Evolutionary conservation across 2,888 invertebrate genomes (phyloP).

Genomic region (Ashinkailepas kermadecensis): DNA sequence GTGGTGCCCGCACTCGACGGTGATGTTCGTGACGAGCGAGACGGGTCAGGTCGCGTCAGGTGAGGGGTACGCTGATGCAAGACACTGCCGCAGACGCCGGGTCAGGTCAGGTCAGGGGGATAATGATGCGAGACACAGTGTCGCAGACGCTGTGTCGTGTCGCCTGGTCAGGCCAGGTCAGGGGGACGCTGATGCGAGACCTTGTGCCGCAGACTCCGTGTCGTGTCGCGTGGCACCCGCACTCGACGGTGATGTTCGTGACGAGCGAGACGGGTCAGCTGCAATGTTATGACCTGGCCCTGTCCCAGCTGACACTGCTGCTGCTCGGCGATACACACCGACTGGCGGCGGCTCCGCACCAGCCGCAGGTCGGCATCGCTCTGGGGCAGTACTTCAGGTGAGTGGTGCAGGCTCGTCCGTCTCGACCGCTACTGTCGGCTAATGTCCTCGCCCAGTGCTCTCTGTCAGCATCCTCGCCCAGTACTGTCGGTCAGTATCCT

Average conservation of each 20-base stretch:
- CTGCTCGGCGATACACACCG: conserved; percentile 44
- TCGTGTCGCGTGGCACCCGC: conserved; percentile 61
- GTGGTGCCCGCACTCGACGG: conserved; percentile 64
- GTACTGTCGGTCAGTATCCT: too few species aligned
- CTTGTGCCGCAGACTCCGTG: conserved; percentile 51
- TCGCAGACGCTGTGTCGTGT: too few species aligned
- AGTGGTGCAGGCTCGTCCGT: not conserved
- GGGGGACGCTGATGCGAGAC: conserved; percentile 24
- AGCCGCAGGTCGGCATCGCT: not conserved
- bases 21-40: conserved; percentile 61
- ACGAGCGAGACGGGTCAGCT: conserved; percentile 64
- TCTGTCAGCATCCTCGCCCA: too few species aligned
- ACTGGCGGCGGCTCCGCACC: conserved; percentile 25
- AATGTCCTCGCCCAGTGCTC: too few species aligned
- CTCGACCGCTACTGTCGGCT: too few species aligned
- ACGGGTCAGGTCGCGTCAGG: too few species aligned
- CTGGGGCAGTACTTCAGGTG: conserved; percentile 20
- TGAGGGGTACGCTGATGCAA: too few species aligned
- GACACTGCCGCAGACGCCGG: too few species aligned
- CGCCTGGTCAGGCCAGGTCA: too few species aligned
- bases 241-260: conserved; percentile 58
- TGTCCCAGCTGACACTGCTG: conserved; percentile 59
- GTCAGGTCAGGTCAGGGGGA: too few species aligned
- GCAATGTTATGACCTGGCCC: conserved; percentile 65
- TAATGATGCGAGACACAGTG: too few species aligned